Percentiles rank a stretch among this genome's conserved stretches.
These are phyloP conservation scores for Melinopterus prodromus DNA, from an alignment of 2,888 invertebrate species.

Conservation along the genomic window DNA sequence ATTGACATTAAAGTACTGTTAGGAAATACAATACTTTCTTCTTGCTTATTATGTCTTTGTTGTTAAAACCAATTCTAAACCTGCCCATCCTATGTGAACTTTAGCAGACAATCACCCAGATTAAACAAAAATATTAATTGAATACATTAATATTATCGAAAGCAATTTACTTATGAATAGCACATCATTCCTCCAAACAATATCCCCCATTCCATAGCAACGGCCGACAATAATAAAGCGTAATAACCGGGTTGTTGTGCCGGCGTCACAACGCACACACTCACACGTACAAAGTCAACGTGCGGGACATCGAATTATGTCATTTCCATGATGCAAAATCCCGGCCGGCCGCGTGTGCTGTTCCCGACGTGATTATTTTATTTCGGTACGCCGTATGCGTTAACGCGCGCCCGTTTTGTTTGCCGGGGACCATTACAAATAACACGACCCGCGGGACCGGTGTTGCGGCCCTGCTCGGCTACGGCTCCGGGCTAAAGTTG, in stretches of 20 bases:
- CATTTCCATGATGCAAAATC: background rate
- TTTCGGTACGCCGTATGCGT: background rate
- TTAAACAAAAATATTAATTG: too few species aligned
- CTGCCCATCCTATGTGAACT: too few species aligned
- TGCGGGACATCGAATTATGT: background rate
- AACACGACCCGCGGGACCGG: background rate
- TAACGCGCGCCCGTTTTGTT: background rate
- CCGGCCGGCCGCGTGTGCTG: background rate
- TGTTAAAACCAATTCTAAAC: too few species aligned
- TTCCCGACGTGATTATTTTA: background rate
- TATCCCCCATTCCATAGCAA: background rate
- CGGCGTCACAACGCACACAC: background rate
- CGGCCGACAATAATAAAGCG: background rate
- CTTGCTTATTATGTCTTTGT: too few species aligned
- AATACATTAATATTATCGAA: too few species aligned
- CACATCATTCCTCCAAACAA: background rate
- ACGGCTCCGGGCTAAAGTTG: background rate
- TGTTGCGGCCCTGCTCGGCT: background rate
- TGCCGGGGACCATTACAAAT: constrained; percentile 4
- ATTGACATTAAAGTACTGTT: too few species aligned
- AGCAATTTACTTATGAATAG: background rate
- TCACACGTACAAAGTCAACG: background rate
- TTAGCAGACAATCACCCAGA: too few species aligned
- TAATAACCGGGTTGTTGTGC: background rate
- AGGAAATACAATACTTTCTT: too few species aligned